These are phyloP conservation scores for Megaceryle torquata DNA, from an alignment of 2,113 vertebrate species.

Conservation along the genomic window DNA sequence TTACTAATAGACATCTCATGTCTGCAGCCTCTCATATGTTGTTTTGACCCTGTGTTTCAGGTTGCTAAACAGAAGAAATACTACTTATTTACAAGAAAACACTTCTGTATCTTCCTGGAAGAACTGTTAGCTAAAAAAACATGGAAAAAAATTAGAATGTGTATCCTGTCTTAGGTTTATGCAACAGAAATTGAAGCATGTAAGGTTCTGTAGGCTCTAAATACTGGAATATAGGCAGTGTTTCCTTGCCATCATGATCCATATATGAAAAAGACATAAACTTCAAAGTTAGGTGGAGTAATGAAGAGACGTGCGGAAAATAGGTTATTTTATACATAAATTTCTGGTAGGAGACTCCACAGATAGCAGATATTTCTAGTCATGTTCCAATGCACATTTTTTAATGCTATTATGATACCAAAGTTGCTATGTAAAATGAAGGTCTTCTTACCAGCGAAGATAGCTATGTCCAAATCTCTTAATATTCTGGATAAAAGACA, in stretches of 20 bases:
- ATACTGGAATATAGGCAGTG: neutral
- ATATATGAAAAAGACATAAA: neutral
- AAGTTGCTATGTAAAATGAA: neutral
- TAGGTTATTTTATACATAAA: neutral
- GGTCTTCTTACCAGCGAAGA: neutral
- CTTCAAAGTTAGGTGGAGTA: neutral
- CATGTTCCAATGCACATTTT: neutral
- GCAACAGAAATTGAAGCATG: neutral
- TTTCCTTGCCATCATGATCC: neutral
- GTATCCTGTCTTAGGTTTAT: neutral
- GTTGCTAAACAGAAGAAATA: neutral
- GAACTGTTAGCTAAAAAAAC: neutral
- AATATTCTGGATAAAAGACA: neutral
- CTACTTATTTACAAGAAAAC: neutral
- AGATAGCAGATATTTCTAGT: neutral
- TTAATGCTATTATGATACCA: neutral
- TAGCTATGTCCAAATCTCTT: neutral
- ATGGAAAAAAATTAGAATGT: neutral
- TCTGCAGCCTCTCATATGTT: neutral
- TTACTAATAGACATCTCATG: constrained; percentile 31
- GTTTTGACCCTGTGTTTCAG: neutral
- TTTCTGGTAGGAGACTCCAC: neutral
- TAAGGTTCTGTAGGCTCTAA: neutral
- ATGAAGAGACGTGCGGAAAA: neutral
- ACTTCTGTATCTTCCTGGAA: neutral